Evolutionary conservation across 1,140 invertebrate species (phyloP), one percentile per base, ranked within the genome.

Genomic region (Globodera ellingtonae): DNA sequence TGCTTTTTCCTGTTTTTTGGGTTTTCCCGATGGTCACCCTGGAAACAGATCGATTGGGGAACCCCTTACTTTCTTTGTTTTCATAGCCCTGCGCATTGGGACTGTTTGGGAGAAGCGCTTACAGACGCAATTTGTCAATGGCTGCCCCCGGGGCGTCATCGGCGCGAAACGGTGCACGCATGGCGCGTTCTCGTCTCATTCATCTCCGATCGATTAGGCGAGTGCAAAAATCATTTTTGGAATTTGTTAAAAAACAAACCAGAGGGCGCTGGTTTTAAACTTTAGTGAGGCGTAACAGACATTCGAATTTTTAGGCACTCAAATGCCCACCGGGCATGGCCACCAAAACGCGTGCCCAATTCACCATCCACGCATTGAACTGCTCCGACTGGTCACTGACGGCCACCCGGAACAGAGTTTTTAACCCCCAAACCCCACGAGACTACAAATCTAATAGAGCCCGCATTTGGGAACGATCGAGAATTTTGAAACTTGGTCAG

Each of bases 171-270:
- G 18, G 52, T 76, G 67, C 75, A 67, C 47, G 59, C 75, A 21
- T 76, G 75, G 75, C 75, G 75, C 48, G 62, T 76, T 21, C n/a
- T 76, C 35, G 56, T 76, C 13, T 76, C 75, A 46, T 76, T 76
- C 67, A 24, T 76, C 46, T 65, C 75, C 48, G 75, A 76, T 46
- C 62, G 75, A 67, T n/a, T 76, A 15, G 75, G 75, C n/a, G n/a
- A 75, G 7, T 74, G n/a, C 44, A 21, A 3, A 71, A 18, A 71
- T 71, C 15, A 0, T 71, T 21, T 47, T 71, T 71, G 13, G 13
- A 72, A 21, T 72, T 72, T 24, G 6, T 35, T 24, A 18, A 74
- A 52, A 24, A 52, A 62, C 8, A 24, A 13, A 74, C 9, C 5
- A 6, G 6, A 15, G 52, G 52, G 52, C 6, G 8, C 4, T 52